Conservation (phyloP, 2,797 vertebrate species). For the Malurus leucopterus region DNA sequence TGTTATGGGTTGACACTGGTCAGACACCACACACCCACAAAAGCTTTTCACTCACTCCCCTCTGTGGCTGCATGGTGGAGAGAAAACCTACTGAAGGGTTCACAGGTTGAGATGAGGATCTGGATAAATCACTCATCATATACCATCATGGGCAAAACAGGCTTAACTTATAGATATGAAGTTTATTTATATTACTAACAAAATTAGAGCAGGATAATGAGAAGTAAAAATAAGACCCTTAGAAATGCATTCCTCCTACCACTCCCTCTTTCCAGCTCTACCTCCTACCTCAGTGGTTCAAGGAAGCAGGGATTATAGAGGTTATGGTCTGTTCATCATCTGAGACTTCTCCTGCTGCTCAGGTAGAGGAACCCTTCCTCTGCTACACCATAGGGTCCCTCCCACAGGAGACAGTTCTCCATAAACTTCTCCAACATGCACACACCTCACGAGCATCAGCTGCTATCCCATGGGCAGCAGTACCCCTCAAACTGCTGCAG, state of each 20-base stretch:
- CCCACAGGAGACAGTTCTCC: neutral
- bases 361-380: neutral
- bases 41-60: neutral
- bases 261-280: neutral
- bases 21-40: neutral
- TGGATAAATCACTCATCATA: neutral
- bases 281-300: neutral
- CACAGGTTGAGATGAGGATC: neutral
- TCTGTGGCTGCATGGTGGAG: neutral
- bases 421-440: fast-evolving
- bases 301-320: neutral
- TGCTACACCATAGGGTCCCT: fast-evolving
- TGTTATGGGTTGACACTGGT: neutral
- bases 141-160: neutral
- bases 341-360: neutral
- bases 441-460: neutral
- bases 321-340: neutral
- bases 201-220: neutral
- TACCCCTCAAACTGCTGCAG: neutral
- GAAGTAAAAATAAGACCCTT: neutral
- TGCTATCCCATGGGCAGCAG: neutral
- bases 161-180: neutral
- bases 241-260: neutral
- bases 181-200: neutral
- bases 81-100: neutral